These are phyloP conservation scores for Coelinius sp. DNA, from an alignment of 2,888 invertebrate species.

Conservation along the genomic window DNA sequence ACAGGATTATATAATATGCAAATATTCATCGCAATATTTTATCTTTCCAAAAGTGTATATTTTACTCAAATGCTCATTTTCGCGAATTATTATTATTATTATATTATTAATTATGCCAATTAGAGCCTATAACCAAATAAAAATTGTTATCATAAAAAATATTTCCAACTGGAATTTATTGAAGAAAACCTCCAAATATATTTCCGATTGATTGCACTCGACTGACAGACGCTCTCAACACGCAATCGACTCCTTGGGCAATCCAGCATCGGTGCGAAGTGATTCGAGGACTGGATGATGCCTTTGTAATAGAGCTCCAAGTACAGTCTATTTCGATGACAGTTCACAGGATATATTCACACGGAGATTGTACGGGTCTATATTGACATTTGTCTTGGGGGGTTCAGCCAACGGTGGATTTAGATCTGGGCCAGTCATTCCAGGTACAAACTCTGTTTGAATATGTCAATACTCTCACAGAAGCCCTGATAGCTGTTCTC, in stretches of 20 bases:
- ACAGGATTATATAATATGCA: neutral
- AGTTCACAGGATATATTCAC: slow-evolving; percentile 58
- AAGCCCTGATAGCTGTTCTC: neutral
- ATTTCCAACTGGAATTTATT: neutral
- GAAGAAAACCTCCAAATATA: neutral
- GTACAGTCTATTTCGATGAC: slow-evolving; percentile 53
- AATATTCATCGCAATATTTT: too few relatives aligned
- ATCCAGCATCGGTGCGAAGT: neutral
- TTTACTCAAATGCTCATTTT: too few relatives aligned
- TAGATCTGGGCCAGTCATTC: slow-evolving; percentile 36
- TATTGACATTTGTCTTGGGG: slow-evolving; percentile 46
- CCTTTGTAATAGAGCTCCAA: slow-evolving; percentile 51
- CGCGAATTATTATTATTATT: too few relatives aligned
- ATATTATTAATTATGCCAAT: too few relatives aligned
- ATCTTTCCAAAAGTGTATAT: too few relatives aligned
- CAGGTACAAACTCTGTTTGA: slow-evolving; percentile 13
- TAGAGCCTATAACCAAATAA: too few relatives aligned
- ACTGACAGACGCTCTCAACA: neutral
- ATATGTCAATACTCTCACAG: slow-evolving; percentile 7
- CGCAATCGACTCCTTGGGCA: neutral
- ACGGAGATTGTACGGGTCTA: slow-evolving; percentile 44
- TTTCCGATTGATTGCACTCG: slow-evolving; percentile 5
- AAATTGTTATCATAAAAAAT: neutral
- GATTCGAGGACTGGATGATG: slow-evolving; percentile 17
- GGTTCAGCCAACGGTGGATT: slow-evolving; percentile 46